These are phyloP conservation scores for Lasiommata megera DNA, from an alignment of 2,888 invertebrate genomes.

Conservation along the genomic window DNA sequence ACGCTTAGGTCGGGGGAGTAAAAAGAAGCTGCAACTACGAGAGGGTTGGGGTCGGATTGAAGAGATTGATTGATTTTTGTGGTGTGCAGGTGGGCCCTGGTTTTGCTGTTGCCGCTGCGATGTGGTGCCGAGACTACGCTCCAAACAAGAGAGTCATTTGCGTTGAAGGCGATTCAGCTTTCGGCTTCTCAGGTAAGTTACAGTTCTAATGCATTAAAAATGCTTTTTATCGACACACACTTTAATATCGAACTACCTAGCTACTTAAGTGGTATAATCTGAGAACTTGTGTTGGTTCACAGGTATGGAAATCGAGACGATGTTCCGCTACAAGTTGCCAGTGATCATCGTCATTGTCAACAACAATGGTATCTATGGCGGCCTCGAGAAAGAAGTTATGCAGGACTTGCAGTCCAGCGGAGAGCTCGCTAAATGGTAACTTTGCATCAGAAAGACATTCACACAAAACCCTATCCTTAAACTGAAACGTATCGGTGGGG, in stretches of 20 bases:
- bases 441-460: background rate
- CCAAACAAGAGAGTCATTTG: conserved; percentile 93
- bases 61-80: too few relatives aligned
- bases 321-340: conserved; percentile 96
- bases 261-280: too few relatives aligned
- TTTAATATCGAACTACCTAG: too few relatives aligned
- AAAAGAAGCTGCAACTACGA: too few relatives aligned
- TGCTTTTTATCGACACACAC: too few relatives aligned
- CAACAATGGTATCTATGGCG: conserved; percentile 97
- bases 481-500: too few relatives aligned
- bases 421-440: conserved; percentile 78
- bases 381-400: conserved; percentile 89
- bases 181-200: conserved; percentile 94
- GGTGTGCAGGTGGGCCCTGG: conserved; percentile 88
- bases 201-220: too few relatives aligned
- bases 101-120: conserved; percentile 94
- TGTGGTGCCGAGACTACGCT: conserved; percentile 91
- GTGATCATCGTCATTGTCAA: conserved; percentile 95
- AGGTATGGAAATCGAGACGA: conserved; percentile 98
- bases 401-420: conserved; percentile 85
- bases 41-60: too few relatives aligned
- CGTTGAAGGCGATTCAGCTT: conserved; percentile 98
- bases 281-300: conserved; percentile 38
- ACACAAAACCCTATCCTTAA: too few relatives aligned
- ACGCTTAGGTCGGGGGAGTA: too few relatives aligned